These are phyloP conservation scores for Colistium nudipinnis DNA, from an alignment of 2,113 vertebrate species.

Conservation along the genomic window DNA sequence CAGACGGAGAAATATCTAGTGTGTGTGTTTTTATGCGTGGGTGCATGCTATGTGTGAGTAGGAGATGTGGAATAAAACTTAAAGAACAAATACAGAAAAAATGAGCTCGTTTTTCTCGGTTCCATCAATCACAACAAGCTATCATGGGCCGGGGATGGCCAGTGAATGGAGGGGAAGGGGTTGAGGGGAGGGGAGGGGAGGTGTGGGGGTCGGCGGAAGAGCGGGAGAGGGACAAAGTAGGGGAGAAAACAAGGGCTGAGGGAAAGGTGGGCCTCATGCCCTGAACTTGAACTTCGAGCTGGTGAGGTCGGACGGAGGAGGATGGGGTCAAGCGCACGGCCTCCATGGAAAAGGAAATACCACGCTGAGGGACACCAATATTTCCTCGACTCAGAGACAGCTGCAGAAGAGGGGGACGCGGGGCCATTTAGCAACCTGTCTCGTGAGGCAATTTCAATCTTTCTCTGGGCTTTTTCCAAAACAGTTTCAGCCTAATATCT, in stretches of 20 bases:
- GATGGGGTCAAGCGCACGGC: conserved; percentile 54
- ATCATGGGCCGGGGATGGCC: conserved; percentile 18
- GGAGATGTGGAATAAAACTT: conserved; percentile 22
- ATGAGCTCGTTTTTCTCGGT: conserved; percentile 18
- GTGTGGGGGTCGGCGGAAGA: conserved; percentile 5
- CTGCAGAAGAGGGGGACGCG: conserved; percentile 15
- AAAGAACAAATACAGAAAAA: conserved; percentile 19
- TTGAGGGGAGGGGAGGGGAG: neutral
- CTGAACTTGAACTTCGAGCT: conserved; percentile 76
- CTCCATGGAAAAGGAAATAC: conserved; percentile 42
- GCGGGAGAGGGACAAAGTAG: conserved; percentile 30
- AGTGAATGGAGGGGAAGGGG: conserved; percentile 6
- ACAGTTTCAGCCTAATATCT: neutral
- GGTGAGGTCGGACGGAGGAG: conserved; percentile 55
- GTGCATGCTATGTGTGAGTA: conserved; percentile 5
- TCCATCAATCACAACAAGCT: conserved; percentile 42
- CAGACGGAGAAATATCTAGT: conserved; percentile 39
- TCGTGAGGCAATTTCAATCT: conserved; percentile 11
- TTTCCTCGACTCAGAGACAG: conserved; percentile 29
- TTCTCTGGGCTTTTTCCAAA: neutral
- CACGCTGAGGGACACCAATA: conserved; percentile 52
- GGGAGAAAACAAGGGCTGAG: conserved; percentile 36
- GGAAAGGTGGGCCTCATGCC: conserved; percentile 67
- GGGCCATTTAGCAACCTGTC: conserved; percentile 38
- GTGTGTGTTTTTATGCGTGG: conserved; percentile 38